Conservation (phyloP, 2,888 invertebrate species). For the Camponotus fellah region DNA sequence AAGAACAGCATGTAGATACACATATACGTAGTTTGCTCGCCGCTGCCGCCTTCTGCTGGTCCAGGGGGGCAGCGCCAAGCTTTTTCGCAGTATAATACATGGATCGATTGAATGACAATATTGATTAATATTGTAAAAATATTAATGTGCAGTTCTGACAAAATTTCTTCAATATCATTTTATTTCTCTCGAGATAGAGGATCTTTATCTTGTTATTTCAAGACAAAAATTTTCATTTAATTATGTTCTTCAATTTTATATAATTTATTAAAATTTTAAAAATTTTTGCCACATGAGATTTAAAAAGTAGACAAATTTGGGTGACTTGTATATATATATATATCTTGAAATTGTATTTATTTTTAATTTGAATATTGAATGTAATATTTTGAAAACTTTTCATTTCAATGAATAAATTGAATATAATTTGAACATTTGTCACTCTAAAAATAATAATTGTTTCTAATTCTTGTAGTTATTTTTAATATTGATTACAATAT, state of each 20-base stretch:
- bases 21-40: constrained; percentile 5
- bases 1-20: constrained; percentile 69
- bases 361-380: background rate
- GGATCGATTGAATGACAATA: constrained; percentile 17
- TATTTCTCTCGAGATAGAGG: background rate
- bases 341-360: background rate
- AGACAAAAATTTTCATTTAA: background rate
- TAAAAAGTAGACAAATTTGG: background rate
- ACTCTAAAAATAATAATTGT: background rate
- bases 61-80: background rate
- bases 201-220: constrained; percentile 1
- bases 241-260: background rate
- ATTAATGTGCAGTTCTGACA: background rate
- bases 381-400: background rate
- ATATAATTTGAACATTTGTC: background rate
- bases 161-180: background rate
- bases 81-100: background rate
- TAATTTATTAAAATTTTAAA: constrained; percentile 4
- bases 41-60: constrained; percentile 5
- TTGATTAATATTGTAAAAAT: constrained; percentile 20
- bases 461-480: background rate
- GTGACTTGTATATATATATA: background rate
- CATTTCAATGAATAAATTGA: background rate
- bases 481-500: constrained; percentile 7
- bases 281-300: background rate